These are phyloP conservation scores for Pectinophora gossypiella DNA, from an alignment of 1,140 invertebrate genomes.

Conservation along the genomic window DNA sequence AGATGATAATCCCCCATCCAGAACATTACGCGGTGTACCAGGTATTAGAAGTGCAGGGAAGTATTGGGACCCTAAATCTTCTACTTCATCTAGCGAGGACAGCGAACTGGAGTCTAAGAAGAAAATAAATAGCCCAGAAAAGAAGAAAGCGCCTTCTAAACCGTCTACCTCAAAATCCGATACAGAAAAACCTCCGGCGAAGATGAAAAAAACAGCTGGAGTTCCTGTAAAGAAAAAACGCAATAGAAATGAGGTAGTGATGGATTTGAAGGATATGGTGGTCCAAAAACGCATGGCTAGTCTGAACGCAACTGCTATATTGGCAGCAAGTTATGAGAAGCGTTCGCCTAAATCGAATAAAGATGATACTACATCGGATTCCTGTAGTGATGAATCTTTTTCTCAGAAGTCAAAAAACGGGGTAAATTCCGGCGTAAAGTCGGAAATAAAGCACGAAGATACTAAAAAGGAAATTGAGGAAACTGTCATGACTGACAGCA, in stretches of 20 bases:
- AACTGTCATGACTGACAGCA: conserved; percentile 70
- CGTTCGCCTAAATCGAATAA: conserved; percentile 76
- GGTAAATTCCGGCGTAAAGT: conserved; percentile 63
- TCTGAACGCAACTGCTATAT: conserved; percentile 93
- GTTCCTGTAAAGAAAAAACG: conserved; percentile 63
- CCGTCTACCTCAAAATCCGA: conserved; percentile 67
- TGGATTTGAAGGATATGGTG: conserved; percentile 91
- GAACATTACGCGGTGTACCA: conserved; percentile 82
- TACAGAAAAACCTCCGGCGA: conserved; percentile 52
- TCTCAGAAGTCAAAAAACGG: conserved; percentile 69
- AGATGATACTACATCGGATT: conserved; percentile 73
- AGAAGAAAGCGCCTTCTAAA: conserved; percentile 58
- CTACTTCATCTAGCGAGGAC: conserved; percentile 76
- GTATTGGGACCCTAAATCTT: conserved; percentile 87
- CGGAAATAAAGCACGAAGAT: conserved; percentile 76
- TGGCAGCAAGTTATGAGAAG: conserved; percentile 93
- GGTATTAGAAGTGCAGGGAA: conserved; percentile 86
- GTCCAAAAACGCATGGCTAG: conserved; percentile 94
- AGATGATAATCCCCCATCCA: conserved; percentile 68
- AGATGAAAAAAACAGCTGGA: conserved; percentile 60
- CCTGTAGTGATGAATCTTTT: conserved; percentile 74
- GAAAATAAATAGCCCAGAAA: conserved; percentile 38
- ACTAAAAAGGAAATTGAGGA: conserved; percentile 76
- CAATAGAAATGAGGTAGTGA: conserved; percentile 81
- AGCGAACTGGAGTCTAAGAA: conserved; percentile 68